Conservation (phyloP, 2,888 invertebrate genomes). For the Euzophera pinguis region DNA sequence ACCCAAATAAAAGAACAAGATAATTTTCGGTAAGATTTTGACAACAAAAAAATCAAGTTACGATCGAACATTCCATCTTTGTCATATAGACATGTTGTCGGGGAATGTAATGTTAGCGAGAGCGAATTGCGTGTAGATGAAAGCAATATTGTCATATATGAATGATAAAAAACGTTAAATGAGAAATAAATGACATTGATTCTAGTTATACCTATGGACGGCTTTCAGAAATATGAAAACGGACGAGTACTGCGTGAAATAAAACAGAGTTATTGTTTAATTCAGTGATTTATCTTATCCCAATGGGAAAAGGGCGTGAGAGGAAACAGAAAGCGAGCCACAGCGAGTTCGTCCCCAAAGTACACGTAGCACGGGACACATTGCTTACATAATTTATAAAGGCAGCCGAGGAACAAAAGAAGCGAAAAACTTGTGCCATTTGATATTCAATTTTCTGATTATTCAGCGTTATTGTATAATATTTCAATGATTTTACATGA, state of each 20-base stretch:
- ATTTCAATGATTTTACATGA: background rate
- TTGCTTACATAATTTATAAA: constrained; percentile 9
- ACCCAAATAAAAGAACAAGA: no score
- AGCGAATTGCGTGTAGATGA: background rate
- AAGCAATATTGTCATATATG: no score
- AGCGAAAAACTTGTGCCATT: background rate
- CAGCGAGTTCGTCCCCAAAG: background rate
- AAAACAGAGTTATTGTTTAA: background rate
- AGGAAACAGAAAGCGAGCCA: background rate
- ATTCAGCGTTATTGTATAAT: constrained; percentile 8
- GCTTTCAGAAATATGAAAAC: background rate
- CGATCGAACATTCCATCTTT: constrained; percentile 11
- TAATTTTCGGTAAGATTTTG: background rate
- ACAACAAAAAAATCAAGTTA: background rate
- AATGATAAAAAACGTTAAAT: no score
- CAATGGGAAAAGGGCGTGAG: background rate
- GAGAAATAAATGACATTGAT: no score
- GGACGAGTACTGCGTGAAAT: background rate
- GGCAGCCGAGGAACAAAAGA: background rate
- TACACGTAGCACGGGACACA: background rate
- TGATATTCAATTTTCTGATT: constrained; percentile 13
- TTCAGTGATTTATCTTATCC: background rate
- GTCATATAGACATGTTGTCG: background rate
- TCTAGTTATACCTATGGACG: no score
- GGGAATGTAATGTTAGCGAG: background rate